Evolutionary conservation across 2,888 invertebrate species (phyloP).

Genomic region (Strigamia crassipes): DNA sequence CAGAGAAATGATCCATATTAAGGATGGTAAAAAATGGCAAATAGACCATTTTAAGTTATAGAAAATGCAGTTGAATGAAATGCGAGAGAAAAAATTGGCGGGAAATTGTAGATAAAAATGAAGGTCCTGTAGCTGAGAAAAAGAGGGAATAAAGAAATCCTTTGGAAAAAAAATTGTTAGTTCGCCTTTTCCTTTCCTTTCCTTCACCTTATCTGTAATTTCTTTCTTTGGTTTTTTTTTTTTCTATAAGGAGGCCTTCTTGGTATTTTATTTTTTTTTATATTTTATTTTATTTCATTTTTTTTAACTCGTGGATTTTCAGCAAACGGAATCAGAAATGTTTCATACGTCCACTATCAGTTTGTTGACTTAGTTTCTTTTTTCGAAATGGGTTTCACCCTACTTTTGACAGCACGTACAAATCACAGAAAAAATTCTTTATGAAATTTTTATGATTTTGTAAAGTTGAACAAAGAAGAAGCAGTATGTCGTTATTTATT

Average conservation of each 20-base stretch:
- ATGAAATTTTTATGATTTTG: constrained; percentile 26
- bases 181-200: constrained; percentile 25
- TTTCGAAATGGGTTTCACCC: background rate
- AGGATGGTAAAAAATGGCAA: background rate
- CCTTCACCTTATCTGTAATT: constrained; percentile 42
- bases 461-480: background rate
- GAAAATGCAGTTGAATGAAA: constrained; percentile 23
- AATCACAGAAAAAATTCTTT: background rate
- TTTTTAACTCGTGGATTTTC: background rate
- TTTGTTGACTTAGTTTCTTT: constrained; percentile 36
- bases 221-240: constrained; percentile 24
- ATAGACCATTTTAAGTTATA: background rate
- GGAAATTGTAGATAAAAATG: constrained; percentile 40
- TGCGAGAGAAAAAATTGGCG: constrained; percentile 10
- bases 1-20: too few relatives aligned
- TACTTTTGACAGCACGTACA: constrained; percentile 12
- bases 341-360: constrained; percentile 27
- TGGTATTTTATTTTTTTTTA: background rate
- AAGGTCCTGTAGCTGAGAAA: constrained; percentile 25
- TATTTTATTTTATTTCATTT: constrained; percentile 13
- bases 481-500: background rate
- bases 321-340: constrained; percentile 33
- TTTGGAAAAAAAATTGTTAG: background rate
- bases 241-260: background rate
- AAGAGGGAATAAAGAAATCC: background rate